Conservation (phyloP, 2,888 invertebrate species). For the Hylaea fasciaria region DNA sequence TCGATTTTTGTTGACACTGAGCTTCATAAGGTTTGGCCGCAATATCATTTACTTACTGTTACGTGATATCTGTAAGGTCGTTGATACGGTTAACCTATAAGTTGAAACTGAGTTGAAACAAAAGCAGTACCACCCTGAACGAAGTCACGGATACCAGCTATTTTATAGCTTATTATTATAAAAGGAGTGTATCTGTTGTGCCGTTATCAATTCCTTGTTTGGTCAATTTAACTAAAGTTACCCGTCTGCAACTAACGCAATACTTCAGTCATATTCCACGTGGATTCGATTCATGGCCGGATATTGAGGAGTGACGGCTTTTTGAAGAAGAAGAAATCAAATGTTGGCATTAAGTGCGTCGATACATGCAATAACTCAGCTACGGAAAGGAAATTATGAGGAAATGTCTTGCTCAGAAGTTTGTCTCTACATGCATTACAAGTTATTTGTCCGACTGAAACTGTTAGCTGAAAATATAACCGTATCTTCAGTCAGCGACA, state of each 20-base stretch:
- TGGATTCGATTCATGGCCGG: conserved; percentile 68
- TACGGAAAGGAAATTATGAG: conserved; percentile 54
- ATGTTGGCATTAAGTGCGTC: conserved; percentile 52
- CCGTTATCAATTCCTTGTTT: background rate
- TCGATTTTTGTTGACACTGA: conserved; percentile 3
- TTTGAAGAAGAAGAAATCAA: conserved; percentile 63
- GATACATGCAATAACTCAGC: conserved; percentile 63
- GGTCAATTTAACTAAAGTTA: conserved; percentile 2
- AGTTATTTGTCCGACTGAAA: background rate
- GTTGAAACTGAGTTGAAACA: no score
- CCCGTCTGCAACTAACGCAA: conserved; percentile 21
- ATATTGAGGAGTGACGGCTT: conserved; percentile 70
- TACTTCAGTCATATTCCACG: conserved; percentile 40
- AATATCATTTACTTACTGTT: no score
- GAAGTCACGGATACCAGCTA: no score
- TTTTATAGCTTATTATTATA: no score
- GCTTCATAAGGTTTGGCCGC: background rate
- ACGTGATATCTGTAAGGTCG: no score
- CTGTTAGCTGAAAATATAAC: background rate
- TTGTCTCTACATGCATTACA: background rate
- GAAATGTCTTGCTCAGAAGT: conserved; percentile 42
- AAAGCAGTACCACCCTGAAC: no score
- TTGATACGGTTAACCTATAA: no score
- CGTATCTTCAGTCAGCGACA: no score
- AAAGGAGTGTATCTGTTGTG: background rate